Evolutionary conservation across 2,888 invertebrate genomes (phyloP).

Genomic region (Drosophila neonasuta): DNA sequence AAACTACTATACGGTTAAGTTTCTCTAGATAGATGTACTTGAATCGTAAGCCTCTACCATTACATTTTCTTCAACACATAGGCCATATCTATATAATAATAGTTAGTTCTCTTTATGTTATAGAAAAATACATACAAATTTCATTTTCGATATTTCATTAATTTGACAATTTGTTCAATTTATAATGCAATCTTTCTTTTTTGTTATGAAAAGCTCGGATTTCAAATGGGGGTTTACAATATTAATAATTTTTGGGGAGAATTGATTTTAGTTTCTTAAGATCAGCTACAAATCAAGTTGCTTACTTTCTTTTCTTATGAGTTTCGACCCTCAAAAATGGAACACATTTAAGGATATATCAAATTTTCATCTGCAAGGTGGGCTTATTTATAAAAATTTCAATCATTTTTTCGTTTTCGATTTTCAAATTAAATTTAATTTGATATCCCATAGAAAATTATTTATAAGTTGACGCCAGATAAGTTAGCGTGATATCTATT

Average conservation of each 20-base stretch:
- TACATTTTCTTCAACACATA: slow-evolving; percentile 18
- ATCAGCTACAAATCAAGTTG: slow-evolving; percentile 11
- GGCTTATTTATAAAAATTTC: slow-evolving; percentile 37
- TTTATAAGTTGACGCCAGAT: slow-evolving; percentile 28
- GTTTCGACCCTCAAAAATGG: slow-evolving; percentile 39
- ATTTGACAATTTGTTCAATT: slow-evolving; percentile 40
- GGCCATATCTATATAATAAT: slow-evolving; percentile 20
- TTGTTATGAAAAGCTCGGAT: slow-evolving; percentile 38
- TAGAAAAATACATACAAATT: slow-evolving; percentile 71
- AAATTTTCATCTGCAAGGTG: slow-evolving; percentile 58
- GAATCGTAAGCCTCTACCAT: slow-evolving; percentile 58
- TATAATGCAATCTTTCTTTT: slow-evolving; percentile 17
- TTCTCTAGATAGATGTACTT: slow-evolving; percentile 28
- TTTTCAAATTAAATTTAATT: slow-evolving; percentile 8
- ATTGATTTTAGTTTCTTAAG: slow-evolving; percentile 5
- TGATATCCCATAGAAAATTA: slow-evolving; percentile 9
- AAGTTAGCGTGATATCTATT: slow-evolving; percentile 16
- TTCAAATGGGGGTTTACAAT: slow-evolving; percentile 17
- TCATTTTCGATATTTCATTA: slow-evolving; percentile 30
- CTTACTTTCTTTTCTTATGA: slow-evolving; percentile 10
- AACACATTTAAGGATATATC: slow-evolving; percentile 68
- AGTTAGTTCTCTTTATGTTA: slow-evolving; percentile 4
- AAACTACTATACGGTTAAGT: slow-evolving; percentile 38
- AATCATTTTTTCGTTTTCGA: background rate
- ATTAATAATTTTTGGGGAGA: slow-evolving; percentile 5